Conservation (phyloP, 2,888 invertebrate genomes). For the Dugesia japonica region DNA sequence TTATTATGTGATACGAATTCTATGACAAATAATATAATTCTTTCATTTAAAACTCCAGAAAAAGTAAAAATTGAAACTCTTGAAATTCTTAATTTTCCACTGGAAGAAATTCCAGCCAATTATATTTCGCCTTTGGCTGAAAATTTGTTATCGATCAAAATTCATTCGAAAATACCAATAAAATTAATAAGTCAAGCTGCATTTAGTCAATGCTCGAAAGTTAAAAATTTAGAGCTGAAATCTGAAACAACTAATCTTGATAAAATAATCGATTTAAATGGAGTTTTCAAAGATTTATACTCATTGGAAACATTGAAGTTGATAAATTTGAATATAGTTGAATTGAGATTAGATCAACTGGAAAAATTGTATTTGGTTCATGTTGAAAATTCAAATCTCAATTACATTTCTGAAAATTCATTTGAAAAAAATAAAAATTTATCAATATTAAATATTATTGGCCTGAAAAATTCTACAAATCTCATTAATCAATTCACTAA, state of each 20-base stretch:
- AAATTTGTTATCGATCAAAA: not conserved
- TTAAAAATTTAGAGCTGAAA: not conserved
- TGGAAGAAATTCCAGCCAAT: not conserved
- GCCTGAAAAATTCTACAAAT: not conserved
- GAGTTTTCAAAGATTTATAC: not conserved
- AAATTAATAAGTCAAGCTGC: not conserved
- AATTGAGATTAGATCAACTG: not conserved
- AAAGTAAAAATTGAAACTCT: not conserved
- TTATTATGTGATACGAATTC: not conserved
- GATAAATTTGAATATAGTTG: not conserved
- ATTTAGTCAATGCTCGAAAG: not conserved
- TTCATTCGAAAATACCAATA: not conserved
- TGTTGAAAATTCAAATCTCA: not conserved
- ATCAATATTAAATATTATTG: not conserved
- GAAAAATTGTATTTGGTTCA: not conserved
- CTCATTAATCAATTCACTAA: not conserved
- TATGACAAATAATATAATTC: not conserved
- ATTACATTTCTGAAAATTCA: not conserved
- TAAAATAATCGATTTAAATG: not conserved
- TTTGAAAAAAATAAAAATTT: not conserved
- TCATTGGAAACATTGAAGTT: not conserved
- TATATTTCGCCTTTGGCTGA: not conserved
- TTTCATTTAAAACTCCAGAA: not conserved
- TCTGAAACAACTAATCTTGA: not conserved
- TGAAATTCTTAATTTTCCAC: not conserved